These are phyloP conservation scores for Heloderma charlesbogerti DNA, from an alignment of 2,113 vertebrate genomes.

Conservation along the genomic window DNA sequence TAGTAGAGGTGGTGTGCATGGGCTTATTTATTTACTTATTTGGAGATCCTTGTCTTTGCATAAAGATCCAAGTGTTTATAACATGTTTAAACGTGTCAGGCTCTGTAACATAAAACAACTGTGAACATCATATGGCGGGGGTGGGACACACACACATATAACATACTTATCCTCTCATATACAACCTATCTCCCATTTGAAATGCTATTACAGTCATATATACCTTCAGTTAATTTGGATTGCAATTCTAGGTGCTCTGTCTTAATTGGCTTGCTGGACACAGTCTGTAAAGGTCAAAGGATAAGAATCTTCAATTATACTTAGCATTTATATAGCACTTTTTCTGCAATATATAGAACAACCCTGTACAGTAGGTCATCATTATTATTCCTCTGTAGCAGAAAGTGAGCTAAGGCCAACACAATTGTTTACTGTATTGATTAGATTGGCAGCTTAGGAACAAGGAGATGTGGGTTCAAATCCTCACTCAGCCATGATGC, in stretches of 20 bases:
- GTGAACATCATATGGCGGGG: background rate
- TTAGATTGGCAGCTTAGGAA: background rate
- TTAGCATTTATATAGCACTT: background rate
- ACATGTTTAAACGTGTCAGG: background rate
- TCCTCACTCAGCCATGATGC: background rate
- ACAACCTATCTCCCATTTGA: background rate
- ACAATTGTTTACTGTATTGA: background rate
- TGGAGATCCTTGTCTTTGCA: background rate
- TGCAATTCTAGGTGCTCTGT: background rate
- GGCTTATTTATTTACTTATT: background rate
- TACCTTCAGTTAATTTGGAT: background rate
- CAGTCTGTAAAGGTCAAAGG: background rate
- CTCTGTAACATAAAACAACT: background rate
- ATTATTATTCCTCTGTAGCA: background rate
- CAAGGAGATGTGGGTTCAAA: background rate
- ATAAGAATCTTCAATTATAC: background rate
- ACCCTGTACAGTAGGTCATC: background rate
- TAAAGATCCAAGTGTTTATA: background rate
- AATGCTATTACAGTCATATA: background rate
- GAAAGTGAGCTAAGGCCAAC: background rate
- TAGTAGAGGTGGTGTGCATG: conserved; percentile 2
- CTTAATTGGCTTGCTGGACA: background rate
- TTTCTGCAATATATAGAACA: background rate
- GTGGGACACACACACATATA: no score
- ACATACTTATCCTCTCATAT: background rate